Conservation (phyloP, 2,113 vertebrate genomes). For the Coturnix japonica region DNA sequence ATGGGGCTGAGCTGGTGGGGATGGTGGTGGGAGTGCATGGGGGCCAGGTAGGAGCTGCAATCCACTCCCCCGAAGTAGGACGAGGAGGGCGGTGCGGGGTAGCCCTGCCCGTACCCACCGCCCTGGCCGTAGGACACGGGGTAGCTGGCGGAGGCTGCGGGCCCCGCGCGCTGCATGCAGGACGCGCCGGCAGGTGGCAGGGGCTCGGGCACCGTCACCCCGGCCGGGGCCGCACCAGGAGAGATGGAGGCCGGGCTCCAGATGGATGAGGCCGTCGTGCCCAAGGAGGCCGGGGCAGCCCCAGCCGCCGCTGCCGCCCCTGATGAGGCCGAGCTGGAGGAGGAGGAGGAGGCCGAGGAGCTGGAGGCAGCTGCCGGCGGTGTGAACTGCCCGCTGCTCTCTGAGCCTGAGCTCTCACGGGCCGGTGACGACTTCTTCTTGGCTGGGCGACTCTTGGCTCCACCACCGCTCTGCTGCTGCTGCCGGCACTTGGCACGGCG, state of each 20-base stretch:
- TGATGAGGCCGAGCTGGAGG: slow-evolving; percentile 86
- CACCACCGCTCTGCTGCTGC: slow-evolving; percentile 90
- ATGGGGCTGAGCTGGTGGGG: slow-evolving; percentile 97
- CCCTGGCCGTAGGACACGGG: slow-evolving; percentile 95
- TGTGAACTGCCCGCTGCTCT: slow-evolving; percentile 98
- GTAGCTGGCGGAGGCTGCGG: slow-evolving; percentile 84
- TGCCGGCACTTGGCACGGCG: slow-evolving; percentile 96
- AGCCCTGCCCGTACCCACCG: slow-evolving; percentile 90
- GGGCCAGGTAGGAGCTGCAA: slow-evolving; percentile 93
- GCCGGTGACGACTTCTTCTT: slow-evolving; percentile 96
- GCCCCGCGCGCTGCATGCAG: slow-evolving; percentile 92
- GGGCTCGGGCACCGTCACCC: slow-evolving; percentile 84
- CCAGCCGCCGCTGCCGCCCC: slow-evolving; percentile 51
- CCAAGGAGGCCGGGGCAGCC: slow-evolving; percentile 86
- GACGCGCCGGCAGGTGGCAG: slow-evolving; percentile 86
- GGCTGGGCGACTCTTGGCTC: slow-evolving; percentile 89
- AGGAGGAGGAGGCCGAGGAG: slow-evolving; percentile 90
- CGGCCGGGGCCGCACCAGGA: slow-evolving; percentile 84
- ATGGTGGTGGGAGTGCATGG: slow-evolving; percentile 96
- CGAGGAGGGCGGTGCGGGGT: slow-evolving; percentile 87
- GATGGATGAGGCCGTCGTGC: slow-evolving; percentile 91
- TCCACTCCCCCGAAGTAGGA: slow-evolving; percentile 97
- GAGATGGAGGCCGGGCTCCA: slow-evolving; percentile 98
- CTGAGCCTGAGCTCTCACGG: slow-evolving; percentile 94
- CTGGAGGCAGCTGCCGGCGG: slow-evolving; percentile 93